Percentiles rank a stretch among this genome's conserved stretches.
These are phyloP conservation scores for Gonocerus acuteangulatus DNA, from an alignment of 2,888 invertebrate species.

Conservation along the genomic window DNA sequence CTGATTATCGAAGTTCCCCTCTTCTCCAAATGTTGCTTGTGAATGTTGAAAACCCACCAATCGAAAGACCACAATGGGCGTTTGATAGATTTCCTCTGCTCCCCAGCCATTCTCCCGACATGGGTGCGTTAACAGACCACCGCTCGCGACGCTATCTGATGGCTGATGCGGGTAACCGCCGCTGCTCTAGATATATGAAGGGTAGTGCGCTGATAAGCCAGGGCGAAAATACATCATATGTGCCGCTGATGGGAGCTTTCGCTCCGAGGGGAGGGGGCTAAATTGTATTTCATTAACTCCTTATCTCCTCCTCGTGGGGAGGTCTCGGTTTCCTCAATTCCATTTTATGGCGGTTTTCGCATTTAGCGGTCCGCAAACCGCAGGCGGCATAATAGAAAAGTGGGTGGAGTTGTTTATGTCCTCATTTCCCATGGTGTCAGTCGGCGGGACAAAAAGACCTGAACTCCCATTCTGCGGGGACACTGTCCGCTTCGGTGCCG, in stretches of 20 bases:
- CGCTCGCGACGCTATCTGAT: too few species aligned
- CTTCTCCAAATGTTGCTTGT: too few species aligned
- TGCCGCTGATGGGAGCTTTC: not conserved
- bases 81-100: too few species aligned
- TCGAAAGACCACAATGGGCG: too few species aligned
- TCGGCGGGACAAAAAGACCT: not conserved
- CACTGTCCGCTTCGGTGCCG: slow-evolving; percentile 1
- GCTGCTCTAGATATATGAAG: too few species aligned
- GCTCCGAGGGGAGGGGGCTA: not conserved
- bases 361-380: not conserved
- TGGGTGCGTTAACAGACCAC: too few species aligned
- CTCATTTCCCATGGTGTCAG: slow-evolving; percentile 19
- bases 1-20: too few species aligned
- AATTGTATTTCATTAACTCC: slow-evolving; percentile 15
- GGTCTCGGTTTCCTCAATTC: slow-evolving; percentile 15
- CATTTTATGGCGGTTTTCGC: slow-evolving; percentile 21
- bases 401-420: slow-evolving; percentile 10
- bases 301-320: not conserved
- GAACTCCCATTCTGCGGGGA: not conserved
- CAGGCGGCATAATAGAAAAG: slow-evolving; percentile 9
- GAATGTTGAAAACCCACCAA: too few species aligned
- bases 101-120: too few species aligned
- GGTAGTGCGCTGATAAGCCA: not conserved
- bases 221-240: slow-evolving; percentile 20
- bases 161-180: too few species aligned